Conservation (phyloP, 1,140 invertebrate species). For the Drosophila rhopaloa region DNA sequence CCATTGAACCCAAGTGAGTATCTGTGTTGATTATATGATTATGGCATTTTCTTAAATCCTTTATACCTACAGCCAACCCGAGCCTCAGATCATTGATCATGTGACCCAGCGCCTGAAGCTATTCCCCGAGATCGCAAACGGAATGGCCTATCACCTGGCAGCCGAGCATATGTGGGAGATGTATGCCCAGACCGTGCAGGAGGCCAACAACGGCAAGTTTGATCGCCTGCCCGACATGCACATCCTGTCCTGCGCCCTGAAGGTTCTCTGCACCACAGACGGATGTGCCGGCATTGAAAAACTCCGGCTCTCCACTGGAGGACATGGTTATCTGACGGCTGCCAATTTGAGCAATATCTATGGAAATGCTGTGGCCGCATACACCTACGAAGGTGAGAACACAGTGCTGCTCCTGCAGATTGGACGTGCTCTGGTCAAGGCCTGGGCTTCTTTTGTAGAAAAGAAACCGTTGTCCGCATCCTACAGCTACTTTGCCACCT, state of each 20-base stretch:
- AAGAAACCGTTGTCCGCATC: conserved; percentile 87
- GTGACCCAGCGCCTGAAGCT: conserved; percentile 96
- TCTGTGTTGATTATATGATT: accelerated
- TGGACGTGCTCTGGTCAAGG: conserved; percentile 92
- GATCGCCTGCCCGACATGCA: conserved; percentile 94
- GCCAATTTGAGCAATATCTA: conserved; percentile 94
- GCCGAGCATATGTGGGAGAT: conserved; percentile 91
- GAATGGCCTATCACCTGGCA: conserved; percentile 91
- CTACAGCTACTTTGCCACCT: conserved; percentile 87
- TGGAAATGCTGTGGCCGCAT: conserved; percentile 92
- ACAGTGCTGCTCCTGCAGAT: conserved; percentile 96
- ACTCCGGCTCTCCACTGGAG: conserved; percentile 93
- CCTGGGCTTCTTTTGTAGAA: conserved; percentile 87
- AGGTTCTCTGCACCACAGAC: conserved; percentile 93
- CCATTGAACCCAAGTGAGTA: conserved; percentile 91
- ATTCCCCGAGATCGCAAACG: conserved; percentile 91
- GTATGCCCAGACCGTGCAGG: conserved; percentile 92
- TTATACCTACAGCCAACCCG: conserved; percentile 85
- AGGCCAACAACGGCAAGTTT: conserved; percentile 91
- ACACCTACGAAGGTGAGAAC: conserved; percentile 98
- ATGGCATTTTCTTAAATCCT: not conserved
- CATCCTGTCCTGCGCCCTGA: conserved; percentile 95
- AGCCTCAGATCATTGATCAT: conserved; percentile 96
- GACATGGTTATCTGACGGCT: conserved; percentile 95
- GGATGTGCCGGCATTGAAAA: conserved; percentile 91